Conservation (phyloP, 2,888 invertebrate species). For the Diarsia rubi region DNA sequence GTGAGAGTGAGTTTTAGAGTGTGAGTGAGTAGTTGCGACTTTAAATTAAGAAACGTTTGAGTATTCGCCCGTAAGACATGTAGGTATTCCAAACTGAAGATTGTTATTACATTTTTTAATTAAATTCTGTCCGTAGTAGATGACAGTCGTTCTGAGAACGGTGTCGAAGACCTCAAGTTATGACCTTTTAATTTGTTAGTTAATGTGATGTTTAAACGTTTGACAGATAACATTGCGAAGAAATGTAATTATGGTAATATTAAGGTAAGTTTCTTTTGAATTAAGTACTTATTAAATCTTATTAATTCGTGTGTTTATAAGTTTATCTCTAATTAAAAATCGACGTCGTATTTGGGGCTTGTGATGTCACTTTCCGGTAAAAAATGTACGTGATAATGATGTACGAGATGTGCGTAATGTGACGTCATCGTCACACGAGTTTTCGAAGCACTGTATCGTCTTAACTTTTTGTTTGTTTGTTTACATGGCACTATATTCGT, state of each 20-base stretch:
- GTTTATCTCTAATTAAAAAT: neutral
- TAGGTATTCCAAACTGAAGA: neutral
- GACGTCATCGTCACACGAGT: too few species aligned
- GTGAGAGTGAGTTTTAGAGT: too few species aligned
- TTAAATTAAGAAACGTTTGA: constrained; percentile 1
- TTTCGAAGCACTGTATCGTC: too few species aligned
- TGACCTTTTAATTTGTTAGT: neutral
- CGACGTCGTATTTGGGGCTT: too few species aligned
- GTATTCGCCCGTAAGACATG: neutral
- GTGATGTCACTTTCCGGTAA: too few species aligned
- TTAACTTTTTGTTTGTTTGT: too few species aligned
- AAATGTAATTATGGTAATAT: neutral
- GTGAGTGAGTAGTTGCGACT: neutral
- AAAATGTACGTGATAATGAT: too few species aligned
- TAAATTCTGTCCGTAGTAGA: constrained; percentile 18
- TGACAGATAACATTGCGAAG: neutral
- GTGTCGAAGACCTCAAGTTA: neutral
- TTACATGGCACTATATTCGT: too few species aligned
- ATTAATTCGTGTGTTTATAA: neutral
- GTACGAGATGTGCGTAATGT: too few species aligned
- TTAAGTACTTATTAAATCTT: too few species aligned
- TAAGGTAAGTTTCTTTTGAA: neutral
- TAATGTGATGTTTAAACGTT: neutral
- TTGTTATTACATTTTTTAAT: constrained; percentile 28
- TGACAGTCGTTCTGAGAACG: constrained; percentile 8